Base-by-base conservation (phyloP, 2,888 invertebrate genomes). In the Pelosia muscerda region DNA sequence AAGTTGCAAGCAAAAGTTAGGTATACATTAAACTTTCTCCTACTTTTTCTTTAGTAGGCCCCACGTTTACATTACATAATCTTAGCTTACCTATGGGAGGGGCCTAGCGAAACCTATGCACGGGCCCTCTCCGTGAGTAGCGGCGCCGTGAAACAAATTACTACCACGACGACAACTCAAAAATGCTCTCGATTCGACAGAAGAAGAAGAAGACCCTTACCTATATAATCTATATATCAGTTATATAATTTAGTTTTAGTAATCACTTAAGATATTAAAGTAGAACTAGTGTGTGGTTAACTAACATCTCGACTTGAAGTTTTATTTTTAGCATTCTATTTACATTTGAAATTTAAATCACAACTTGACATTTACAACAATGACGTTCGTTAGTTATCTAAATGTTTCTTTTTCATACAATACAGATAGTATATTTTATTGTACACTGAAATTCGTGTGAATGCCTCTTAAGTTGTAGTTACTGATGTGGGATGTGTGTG, bases 351-450 rank as follows among this genome's bases (percentile, higher is more conserved):
- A 49, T 49, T n/a, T n/a, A 49, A 49, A 49, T 49, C 49, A 49
- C n/a, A 49, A 49, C 25, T 54, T 53, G 63, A 63, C 63, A 49
- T 49, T 49, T n/a, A 49, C 49, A 49, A 49, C 49, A n/a, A 49
- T 49, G 49, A n/a, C n/a, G 49, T 19, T 49, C 49, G 49, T 49
- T 49, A 49, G 38, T 15, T 38, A 38, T 15, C 42, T 42, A 19
- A n/a, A 49, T 49, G n/a, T 49, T 49, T 49, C 3, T 49, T n/a
- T 19, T 49, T 38, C 38, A 15, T 15, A 49, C 49, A 49, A 49
- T 49, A 9, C 2, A 9, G 49, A n/a, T 19, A 19, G 19, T 19
- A 42, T 42, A 42, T 19, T 42, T 42, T 19, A 42, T 42, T 42
- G 42, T 42, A 19, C n/a, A 49, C 49, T 49, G n/a, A 49, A 49